A percentile compares a stretch with the other conserved stretches of the same genome.
phyloP scores from a whole-genome alignment of 2,888 invertebrate genomes.

The Amphipoea oculea region DNA sequence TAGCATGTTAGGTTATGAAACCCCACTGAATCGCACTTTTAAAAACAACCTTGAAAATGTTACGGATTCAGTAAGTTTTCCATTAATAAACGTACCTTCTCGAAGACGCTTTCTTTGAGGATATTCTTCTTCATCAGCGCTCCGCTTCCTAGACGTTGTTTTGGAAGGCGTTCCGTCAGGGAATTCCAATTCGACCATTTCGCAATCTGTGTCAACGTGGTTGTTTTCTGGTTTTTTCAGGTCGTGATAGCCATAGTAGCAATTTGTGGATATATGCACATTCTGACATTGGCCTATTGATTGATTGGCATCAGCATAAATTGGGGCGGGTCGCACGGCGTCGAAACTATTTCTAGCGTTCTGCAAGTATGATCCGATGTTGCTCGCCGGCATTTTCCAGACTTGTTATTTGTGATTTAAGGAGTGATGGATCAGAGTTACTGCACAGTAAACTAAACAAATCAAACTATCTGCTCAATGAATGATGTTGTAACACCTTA shows the following conservation, averaged over 20 bases:
- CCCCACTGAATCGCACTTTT: slow-evolving; percentile 72
- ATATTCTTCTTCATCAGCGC: slow-evolving; percentile 81
- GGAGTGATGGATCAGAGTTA: slow-evolving; percentile 3
- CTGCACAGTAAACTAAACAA: slow-evolving; percentile 7
- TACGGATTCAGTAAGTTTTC: slow-evolving; percentile 77
- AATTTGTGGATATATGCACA: slow-evolving; percentile 88
- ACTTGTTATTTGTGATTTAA: neutral
- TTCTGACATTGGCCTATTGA: slow-evolving; percentile 85
- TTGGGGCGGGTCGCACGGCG: slow-evolving; percentile 85
- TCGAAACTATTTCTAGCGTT: slow-evolving; percentile 88
- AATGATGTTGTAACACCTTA: slow-evolving; percentile 17
- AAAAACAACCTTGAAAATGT: slow-evolving; percentile 27
- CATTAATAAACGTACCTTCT: slow-evolving; percentile 82
- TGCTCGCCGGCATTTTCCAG: slow-evolving; percentile 85
- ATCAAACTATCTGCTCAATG: neutral
- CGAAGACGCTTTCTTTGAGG: slow-evolving; percentile 84
- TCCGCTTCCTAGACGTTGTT: slow-evolving; percentile 82
- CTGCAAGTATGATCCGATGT: slow-evolving; percentile 83
- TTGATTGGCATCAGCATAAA: slow-evolving; percentile 82
- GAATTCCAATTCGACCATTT: slow-evolving; percentile 82
- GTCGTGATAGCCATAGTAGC: slow-evolving; percentile 89
- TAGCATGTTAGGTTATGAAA: slow-evolving; percentile 67
- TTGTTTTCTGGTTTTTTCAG: slow-evolving; percentile 73
- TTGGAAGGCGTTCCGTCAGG: slow-evolving; percentile 66
- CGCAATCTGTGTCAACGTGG: slow-evolving; percentile 80